phyloP scores from a whole-genome alignment of 2,113 vertebrate species.

The Aleadryas rufinucha region DNA sequence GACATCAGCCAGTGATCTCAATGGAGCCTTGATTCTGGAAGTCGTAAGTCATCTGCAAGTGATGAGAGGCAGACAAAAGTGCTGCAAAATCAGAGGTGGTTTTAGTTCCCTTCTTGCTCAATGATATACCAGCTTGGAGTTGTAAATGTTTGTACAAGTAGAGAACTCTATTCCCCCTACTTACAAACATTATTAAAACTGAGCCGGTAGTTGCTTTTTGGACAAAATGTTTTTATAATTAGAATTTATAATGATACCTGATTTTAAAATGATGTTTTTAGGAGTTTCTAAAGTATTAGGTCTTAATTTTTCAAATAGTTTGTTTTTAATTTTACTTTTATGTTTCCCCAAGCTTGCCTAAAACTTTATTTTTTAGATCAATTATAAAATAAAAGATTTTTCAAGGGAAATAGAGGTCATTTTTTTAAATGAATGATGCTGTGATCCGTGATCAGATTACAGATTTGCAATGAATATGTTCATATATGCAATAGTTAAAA shows the following conservation, averaged over 20 bases:
- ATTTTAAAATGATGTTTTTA: background rate
- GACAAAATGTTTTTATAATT: background rate
- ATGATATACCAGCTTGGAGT: background rate
- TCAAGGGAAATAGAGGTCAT: background rate
- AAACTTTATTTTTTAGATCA: background rate
- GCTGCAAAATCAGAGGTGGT: background rate
- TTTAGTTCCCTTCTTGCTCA: background rate
- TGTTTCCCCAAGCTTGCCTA: background rate
- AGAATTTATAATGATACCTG: background rate
- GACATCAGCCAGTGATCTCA: background rate
- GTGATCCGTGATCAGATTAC: background rate
- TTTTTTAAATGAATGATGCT: slow-evolving; percentile 11
- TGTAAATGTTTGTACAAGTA: background rate
- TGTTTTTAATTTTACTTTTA: background rate
- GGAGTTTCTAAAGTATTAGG: background rate
- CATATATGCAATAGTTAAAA: background rate
- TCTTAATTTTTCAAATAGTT: background rate
- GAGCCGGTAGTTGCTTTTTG: background rate
- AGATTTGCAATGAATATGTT: background rate
- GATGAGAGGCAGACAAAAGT: background rate
- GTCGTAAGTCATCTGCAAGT: background rate
- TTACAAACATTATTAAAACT: background rate
- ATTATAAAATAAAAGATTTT: background rate
- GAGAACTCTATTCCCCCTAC: background rate
- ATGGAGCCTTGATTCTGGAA: background rate